phyloP scores from a whole-genome alignment of 2,797 vertebrate genomes.

The Anabas testudineus region DNA sequence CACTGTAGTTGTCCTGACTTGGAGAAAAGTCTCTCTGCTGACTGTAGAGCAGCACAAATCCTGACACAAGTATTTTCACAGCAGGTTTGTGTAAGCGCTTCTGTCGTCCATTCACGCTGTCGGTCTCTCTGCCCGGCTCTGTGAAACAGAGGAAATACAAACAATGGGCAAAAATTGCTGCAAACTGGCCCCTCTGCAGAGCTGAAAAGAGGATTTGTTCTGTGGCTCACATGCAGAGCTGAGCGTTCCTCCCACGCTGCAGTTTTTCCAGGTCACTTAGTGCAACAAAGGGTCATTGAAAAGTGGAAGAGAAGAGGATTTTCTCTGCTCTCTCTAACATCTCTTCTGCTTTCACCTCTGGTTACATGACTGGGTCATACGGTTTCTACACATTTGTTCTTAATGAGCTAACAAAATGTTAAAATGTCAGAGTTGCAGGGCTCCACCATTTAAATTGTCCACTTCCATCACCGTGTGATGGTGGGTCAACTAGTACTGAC shows the following conservation, averaged over 20 bases:
- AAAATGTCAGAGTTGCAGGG: no score
- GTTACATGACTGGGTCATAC: no score
- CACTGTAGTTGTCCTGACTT: conserved; percentile 17
- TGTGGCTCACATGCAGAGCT: conserved; percentile 40
- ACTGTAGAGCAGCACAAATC: conserved; percentile 26
- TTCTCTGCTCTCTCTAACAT: neutral
- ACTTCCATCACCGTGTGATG: no score
- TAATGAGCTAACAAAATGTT: no score
- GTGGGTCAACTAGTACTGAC: no score
- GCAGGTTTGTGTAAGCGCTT: conserved; percentile 37
- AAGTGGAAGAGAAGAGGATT: neutral
- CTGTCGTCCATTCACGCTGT: conserved; percentile 21
- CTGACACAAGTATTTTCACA: conserved; percentile 41
- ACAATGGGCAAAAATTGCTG: conserved; percentile 49
- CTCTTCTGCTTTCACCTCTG: no score
- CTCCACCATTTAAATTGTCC: no score
- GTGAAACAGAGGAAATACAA: conserved; percentile 67
- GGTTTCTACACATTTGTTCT: no score
- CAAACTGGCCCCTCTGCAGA: conserved; percentile 49
- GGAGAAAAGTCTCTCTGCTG: conserved; percentile 39
- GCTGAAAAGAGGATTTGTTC: conserved; percentile 53
- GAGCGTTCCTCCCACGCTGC: conserved; percentile 44
- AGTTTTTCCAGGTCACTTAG: conserved; percentile 74
- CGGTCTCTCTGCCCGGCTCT: conserved; percentile 33
- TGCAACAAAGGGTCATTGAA: conserved; percentile 11